A percentile compares a stretch with the other conserved stretches of the same genome.
These are phyloP conservation scores for Numenius phaeopus DNA, from an alignment of 2,797 vertebrate genomes.

Conservation along the genomic window DNA sequence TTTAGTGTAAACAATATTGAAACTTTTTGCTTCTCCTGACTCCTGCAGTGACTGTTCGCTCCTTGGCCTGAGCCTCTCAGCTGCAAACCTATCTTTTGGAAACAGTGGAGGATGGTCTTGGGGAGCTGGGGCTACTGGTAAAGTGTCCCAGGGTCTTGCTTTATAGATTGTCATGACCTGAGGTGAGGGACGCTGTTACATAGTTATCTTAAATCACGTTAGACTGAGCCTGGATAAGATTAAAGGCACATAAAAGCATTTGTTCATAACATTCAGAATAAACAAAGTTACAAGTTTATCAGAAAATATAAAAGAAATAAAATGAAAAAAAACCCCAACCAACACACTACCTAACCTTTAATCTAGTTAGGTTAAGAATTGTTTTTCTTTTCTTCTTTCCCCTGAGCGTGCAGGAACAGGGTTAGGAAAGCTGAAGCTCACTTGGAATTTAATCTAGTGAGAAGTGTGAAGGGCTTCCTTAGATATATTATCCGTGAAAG, in stretches of 20 bases:
- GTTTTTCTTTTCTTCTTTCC: not conserved
- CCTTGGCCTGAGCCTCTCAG: not conserved
- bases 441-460: not conserved
- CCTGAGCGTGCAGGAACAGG: not conserved
- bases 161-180: not conserved
- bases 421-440: not conserved
- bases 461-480: not conserved
- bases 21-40: not conserved
- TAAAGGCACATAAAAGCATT: not conserved
- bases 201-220: not conserved
- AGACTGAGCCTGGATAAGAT: not conserved
- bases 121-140: not conserved
- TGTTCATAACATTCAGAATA: not conserved
- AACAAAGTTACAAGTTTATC: not conserved
- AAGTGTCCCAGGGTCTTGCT: not conserved
- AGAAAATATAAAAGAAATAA: not conserved
- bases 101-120: not conserved
- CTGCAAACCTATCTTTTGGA: not conserved
- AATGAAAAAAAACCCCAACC: not conserved
- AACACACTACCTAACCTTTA: not conserved
- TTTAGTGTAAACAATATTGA: not conserved
- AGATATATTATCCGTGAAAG: not conserved
- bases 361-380: not conserved
- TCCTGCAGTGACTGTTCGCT: not conserved
- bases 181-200: not conserved